Conservation (phyloP, 2,797 vertebrate genomes). For the Sphaeramia orbicularis region DNA sequence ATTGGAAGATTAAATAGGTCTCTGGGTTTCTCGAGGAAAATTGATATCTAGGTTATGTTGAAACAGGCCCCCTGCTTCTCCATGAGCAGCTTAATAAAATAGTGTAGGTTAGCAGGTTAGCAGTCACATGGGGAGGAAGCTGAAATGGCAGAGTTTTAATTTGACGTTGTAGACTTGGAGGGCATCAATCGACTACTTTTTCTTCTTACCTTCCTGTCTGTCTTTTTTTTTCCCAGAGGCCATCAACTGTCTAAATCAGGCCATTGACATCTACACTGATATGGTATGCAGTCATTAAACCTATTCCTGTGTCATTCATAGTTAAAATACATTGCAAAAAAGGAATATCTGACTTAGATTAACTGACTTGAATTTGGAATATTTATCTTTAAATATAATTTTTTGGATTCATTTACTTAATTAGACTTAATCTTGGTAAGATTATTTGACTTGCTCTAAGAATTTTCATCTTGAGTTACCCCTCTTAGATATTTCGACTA, state of each 20-base stretch:
- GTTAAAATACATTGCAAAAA: no score
- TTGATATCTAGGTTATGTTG: constrained; percentile 40
- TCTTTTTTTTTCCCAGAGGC: constrained; percentile 88
- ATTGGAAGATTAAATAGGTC: constrained; percentile 28
- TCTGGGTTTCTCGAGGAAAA: constrained; percentile 20
- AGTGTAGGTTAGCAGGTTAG: constrained; percentile 44
- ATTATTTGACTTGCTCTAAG: no score
- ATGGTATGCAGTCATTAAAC: constrained; percentile 88
- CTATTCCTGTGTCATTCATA: not conserved
- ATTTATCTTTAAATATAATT: no score
- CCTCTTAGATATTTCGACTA: no score
- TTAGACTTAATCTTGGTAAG: no score
- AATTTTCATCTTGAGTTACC: no score
- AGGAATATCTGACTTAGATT: no score
- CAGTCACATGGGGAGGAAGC: constrained; percentile 30
- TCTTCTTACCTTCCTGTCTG: constrained; percentile 58
- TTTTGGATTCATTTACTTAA: no score
- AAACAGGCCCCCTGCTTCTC: constrained; percentile 4
- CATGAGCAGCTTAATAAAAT: constrained; percentile 35
- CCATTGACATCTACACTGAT: constrained; percentile 99
- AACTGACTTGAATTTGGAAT: no score
- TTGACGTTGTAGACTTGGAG: not conserved
- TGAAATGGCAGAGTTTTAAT: constrained; percentile 30
- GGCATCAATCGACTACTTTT: constrained; percentile 1
- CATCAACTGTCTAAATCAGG: constrained; percentile 99